Percentiles rank a stretch among this genome's conserved stretches.
Evolutionary conservation across 92 coral and sea anemone genomes (phyloP).

Genomic region (Ricordea florida): DNA sequence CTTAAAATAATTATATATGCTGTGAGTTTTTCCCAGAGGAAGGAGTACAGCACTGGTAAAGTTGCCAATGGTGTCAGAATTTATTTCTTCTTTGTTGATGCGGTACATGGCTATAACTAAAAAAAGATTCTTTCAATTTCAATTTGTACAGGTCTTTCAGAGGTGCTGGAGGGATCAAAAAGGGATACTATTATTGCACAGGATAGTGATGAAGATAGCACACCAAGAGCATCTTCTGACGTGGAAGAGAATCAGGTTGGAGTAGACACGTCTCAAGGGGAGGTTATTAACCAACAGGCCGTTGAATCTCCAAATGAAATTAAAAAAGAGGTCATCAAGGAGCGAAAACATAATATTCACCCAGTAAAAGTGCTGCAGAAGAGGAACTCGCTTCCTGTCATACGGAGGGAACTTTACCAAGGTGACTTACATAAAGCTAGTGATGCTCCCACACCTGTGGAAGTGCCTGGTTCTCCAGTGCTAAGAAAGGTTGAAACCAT

Average conservation of each 20-base stretch:
- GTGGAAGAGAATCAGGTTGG: slow-evolving; percentile 31
- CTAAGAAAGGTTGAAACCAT: slow-evolving; percentile 62
- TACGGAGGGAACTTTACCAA: slow-evolving; percentile 57
- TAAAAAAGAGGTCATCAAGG: neutral
- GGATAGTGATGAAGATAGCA: slow-evolving; percentile 70
- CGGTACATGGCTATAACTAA: no score
- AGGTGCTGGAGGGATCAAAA: slow-evolving; percentile 50
- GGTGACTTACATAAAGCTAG: slow-evolving; percentile 18
- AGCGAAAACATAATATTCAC: neutral
- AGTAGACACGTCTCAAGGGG: no score
- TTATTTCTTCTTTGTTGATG: no score
- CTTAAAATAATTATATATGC: no score
- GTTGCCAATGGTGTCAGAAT: no score
- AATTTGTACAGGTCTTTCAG: slow-evolving; percentile 7
- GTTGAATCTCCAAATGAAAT: slow-evolving; percentile 5
- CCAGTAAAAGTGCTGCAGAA: slow-evolving; percentile 11
- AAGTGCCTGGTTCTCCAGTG: slow-evolving; percentile 18
- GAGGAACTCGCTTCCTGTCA: slow-evolving; percentile 52
- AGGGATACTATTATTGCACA: slow-evolving; percentile 60
- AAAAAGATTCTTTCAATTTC: no score
- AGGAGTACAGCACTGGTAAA: no score
- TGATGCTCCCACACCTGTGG: slow-evolving; percentile 2
- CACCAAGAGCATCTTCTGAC: slow-evolving; percentile 62
- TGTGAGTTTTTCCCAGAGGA: no score
- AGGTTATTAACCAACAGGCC: no score